phyloP scores from a whole-genome alignment of 2,113 vertebrate species.

The Motacilla tschutschensis region DNA sequence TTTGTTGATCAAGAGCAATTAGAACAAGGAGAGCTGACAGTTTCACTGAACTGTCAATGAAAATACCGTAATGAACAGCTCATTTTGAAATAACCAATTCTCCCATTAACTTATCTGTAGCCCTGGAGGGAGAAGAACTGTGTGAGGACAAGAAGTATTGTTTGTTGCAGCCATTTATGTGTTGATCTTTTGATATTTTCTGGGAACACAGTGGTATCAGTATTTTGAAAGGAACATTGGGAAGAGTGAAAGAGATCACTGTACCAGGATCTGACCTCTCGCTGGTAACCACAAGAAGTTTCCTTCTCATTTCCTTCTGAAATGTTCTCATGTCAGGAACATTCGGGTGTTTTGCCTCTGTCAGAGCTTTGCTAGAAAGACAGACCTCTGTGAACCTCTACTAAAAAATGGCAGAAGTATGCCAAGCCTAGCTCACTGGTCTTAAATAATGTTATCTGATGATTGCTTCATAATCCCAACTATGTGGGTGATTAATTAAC shows the following conservation, averaged over 20 bases:
- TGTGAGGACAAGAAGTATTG: neutral
- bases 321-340: neutral
- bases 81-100: constrained; percentile 47
- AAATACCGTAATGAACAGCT: constrained; percentile 22
- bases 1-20: constrained; percentile 42
- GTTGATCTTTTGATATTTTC: constrained; percentile 26
- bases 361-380: neutral
- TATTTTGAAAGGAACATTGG: neutral
- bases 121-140: neutral
- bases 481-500: neutral
- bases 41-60: constrained; percentile 53
- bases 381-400: neutral
- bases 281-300: neutral
- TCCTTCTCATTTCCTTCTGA: neutral
- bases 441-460: neutral
- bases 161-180: constrained; percentile 1
- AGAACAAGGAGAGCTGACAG: constrained; percentile 6
- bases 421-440: neutral
- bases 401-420: neutral
- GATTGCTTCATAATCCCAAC: neutral
- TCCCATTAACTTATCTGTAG: constrained; percentile 36
- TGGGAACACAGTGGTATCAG: neutral
- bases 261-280: neutral
- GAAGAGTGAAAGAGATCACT: neutral
- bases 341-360: neutral